Percentiles rank a stretch among this genome's conserved stretches.
Conservation (phyloP, 2,797 vertebrate genomes). For the Coregonus suidteri region DNA sequence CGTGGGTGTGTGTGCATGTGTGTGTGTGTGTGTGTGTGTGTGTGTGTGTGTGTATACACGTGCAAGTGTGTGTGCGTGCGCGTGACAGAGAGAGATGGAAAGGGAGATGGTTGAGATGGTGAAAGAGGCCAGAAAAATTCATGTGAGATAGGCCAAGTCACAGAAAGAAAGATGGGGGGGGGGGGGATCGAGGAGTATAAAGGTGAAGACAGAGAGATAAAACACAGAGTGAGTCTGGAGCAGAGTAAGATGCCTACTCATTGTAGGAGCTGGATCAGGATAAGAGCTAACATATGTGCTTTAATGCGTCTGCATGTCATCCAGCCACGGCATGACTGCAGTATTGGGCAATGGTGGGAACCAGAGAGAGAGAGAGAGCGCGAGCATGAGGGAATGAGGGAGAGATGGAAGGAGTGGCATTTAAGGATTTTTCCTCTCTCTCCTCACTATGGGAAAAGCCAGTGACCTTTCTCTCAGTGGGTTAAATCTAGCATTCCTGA, state of each 20-base stretch:
- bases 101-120: no score
- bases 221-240: neutral
- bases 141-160: neutral
- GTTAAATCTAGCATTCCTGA: neutral
- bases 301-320: slow-evolving; percentile 45
- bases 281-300: slow-evolving; percentile 58
- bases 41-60: neutral
- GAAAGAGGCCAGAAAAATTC: no score
- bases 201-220: neutral
- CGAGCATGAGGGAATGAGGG: neutral
- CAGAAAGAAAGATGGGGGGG: neutral
- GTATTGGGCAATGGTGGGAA: slow-evolving; percentile 5
- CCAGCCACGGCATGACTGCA: slow-evolving; percentile 33
- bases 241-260: slow-evolving; percentile 13
- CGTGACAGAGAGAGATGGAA: neutral
- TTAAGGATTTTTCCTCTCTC: neutral
- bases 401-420: neutral
- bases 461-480: neutral
- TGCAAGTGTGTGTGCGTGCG: neutral
- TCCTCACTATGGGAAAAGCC: neutral
- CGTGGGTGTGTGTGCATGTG: neutral
- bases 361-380: neutral
- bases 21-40: neutral
- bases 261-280: slow-evolving; percentile 22
- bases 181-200: neutral